A percentile compares a stretch with the other conserved stretches of the same genome.
Evolutionary conservation across 2,888 invertebrate species (phyloP).

Genomic region (Lasioglossum pauxillum): DNA sequence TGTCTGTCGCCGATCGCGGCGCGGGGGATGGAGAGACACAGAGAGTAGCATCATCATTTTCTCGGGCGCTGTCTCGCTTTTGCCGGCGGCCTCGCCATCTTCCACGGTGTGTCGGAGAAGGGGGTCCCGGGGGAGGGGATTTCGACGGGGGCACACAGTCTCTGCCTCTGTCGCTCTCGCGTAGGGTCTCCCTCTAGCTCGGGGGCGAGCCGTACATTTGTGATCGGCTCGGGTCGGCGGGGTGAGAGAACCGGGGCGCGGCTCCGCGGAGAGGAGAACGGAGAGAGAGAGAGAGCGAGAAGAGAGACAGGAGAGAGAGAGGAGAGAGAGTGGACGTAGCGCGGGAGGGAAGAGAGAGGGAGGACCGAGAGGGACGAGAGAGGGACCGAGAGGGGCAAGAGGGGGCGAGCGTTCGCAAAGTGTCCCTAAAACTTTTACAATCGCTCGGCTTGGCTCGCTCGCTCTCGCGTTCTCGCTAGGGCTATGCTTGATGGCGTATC

Average conservation of each 20-base stretch:
- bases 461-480: conserved; percentile 85
- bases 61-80: conserved; percentile 27
- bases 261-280: conserved; percentile 69
- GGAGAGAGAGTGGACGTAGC: conserved; percentile 15
- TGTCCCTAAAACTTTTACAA: conserved; percentile 88
- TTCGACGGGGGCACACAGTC: conserved; percentile 36
- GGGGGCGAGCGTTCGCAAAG: conserved; percentile 85
- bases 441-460: conserved; percentile 85
- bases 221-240: conserved; percentile 60
- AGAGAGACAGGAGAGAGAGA: conserved; percentile 33
- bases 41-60: conserved; percentile 23
- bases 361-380: conserved; percentile 41
- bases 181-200: neutral
- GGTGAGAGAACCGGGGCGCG: conserved; percentile 74
- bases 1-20: neutral
- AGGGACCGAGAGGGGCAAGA: conserved; percentile 63
- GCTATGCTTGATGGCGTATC: conserved; percentile 88
- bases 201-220: conserved; percentile 37
- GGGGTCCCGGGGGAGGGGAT: conserved; percentile 43
- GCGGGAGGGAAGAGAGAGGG: neutral
- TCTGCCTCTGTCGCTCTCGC: neutral
- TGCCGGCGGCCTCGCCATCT: conserved; percentile 63
- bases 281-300: conserved; percentile 40
- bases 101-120: conserved; percentile 48
- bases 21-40: neutral